Conservation (phyloP, 2,797 vertebrate species). For the Myotis pilosus region DNA sequence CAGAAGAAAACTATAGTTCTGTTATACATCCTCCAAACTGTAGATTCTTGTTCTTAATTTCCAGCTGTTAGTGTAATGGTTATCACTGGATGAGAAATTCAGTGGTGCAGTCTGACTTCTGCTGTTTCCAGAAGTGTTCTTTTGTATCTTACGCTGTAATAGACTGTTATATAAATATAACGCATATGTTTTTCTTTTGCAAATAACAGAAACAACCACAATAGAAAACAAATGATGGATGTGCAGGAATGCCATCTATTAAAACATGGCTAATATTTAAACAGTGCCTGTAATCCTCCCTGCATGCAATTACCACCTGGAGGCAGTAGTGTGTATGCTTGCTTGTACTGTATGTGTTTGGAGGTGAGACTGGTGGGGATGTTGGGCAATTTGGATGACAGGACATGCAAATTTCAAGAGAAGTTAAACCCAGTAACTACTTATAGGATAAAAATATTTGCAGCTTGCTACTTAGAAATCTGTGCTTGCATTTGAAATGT, state of each 20-base stretch:
- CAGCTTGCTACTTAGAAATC: conserved; percentile 68
- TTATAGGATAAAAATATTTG: conserved; percentile 50
- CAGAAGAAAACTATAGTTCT: conserved; percentile 79
- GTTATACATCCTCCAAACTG: conserved; percentile 75
- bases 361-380: conserved; percentile 63
- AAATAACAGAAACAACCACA: conserved; percentile 63
- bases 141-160: conserved; percentile 80
- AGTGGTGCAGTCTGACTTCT: conserved; percentile 80
- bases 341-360: conserved; percentile 58
- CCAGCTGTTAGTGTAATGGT: conserved; percentile 72
- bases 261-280: conserved; percentile 73
- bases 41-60: conserved; percentile 78
- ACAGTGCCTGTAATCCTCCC: conserved; percentile 75
- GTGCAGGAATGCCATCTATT: conserved; percentile 74
- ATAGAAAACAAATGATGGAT: conserved; percentile 59
- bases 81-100: conserved; percentile 74
- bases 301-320: conserved; percentile 70
- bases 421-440: conserved; percentile 51
- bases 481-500: not conserved
- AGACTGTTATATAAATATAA: conserved; percentile 70
- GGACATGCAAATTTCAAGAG: conserved; percentile 71
- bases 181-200: conserved; percentile 48
- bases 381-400: conserved; percentile 61
- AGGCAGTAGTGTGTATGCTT: conserved; percentile 65
- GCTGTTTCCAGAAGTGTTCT: conserved; percentile 80